Evolutionary conservation across 2,113 vertebrate genomes (phyloP).

Genomic region (Tragelaphus buxtoni): DNA sequence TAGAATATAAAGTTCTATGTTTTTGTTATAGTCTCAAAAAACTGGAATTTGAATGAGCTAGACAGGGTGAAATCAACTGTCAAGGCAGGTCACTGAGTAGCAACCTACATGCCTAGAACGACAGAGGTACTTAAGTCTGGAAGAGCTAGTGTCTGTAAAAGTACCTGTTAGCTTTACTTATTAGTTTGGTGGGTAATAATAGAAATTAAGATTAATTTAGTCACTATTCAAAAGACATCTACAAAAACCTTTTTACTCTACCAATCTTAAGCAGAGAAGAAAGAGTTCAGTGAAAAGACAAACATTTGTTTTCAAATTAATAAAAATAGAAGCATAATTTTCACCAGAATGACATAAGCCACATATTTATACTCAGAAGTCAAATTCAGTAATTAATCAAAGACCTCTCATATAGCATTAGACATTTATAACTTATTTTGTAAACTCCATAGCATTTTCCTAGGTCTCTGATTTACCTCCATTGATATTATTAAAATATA

Average conservation of each 20-base stretch:
- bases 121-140: neutral
- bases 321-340: slow-evolving; percentile 7
- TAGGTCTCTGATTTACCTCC: neutral
- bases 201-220: neutral
- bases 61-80: neutral
- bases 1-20: neutral
- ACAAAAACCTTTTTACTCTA: neutral
- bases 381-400: neutral
- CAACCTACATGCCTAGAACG: neutral
- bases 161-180: neutral
- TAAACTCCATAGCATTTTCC: neutral
- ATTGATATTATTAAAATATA: neutral
- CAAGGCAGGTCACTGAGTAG: neutral
- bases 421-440: neutral
- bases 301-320: slow-evolving; percentile 33
- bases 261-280: neutral
- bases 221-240: neutral
- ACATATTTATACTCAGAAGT: neutral
- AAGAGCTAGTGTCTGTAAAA: neutral
- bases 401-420: neutral
- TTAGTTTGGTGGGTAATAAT: neutral
- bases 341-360: neutral
- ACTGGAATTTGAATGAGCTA: neutral
- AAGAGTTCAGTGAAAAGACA: neutral
- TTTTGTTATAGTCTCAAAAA: neutral